Evolutionary conservation across 2,888 invertebrate genomes (phyloP).

Genomic region (Acheta domesticus): DNA sequence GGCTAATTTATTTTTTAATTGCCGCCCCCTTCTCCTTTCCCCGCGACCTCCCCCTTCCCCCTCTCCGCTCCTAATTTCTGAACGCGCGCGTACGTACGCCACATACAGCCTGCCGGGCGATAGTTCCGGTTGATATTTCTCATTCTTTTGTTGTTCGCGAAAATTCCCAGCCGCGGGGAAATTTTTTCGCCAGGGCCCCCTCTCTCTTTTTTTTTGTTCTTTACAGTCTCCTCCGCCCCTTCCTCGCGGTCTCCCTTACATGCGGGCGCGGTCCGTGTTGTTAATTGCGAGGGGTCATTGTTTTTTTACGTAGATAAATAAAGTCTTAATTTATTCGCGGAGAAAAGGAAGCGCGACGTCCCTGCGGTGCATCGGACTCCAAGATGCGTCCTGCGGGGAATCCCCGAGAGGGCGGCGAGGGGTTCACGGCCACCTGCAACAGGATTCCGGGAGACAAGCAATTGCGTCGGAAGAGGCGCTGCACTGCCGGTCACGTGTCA

Average conservation of each 20-base stretch:
- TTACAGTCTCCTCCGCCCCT: background rate
- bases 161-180: background rate
- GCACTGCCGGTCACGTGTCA: too few species aligned
- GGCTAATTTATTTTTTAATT: conserved; percentile 37
- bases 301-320: background rate
- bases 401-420: too few species aligned
- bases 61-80: conserved; percentile 32
- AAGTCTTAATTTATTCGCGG: background rate
- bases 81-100: conserved; percentile 27
- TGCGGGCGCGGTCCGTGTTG: conserved; percentile 8
- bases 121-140: conserved; percentile 35
- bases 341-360: background rate
- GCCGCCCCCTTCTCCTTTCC: conserved; percentile 18
- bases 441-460: too few species aligned
- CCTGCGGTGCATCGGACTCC: background rate
- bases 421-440: too few species aligned
- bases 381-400: background rate
- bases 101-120: conserved; percentile 24
- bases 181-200: background rate
- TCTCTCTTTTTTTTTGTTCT: conserved; percentile 7
- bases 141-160: conserved; percentile 34
- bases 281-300: conserved; percentile 18
- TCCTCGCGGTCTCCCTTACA: background rate
- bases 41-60: background rate
- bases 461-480: too few species aligned